Percentiles rank a stretch among this genome's conserved stretches.
These are phyloP conservation scores for Gerris lacustris DNA, from an alignment of 2,888 invertebrate species.

Conservation along the genomic window DNA sequence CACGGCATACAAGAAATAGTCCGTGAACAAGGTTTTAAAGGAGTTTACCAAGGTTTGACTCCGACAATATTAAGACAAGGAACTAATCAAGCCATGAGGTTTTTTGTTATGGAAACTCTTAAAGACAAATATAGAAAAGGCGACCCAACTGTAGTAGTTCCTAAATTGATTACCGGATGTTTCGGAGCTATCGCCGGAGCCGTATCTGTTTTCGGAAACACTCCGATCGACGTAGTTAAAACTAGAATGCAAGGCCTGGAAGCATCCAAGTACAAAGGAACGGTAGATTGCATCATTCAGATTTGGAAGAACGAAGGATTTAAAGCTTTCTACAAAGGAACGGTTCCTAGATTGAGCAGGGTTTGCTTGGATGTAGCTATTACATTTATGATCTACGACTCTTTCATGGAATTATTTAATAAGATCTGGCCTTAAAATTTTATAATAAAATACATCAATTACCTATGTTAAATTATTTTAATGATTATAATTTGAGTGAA, in stretches of 20 bases:
- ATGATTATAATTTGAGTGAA: no score
- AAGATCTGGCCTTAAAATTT: slow-evolving; percentile 55
- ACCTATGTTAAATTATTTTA: no score
- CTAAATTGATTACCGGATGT: slow-evolving; percentile 72
- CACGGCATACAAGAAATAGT: slow-evolving; percentile 84
- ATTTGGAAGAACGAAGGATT: slow-evolving; percentile 91
- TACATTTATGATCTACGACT: slow-evolving; percentile 98
- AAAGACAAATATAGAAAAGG: slow-evolving; percentile 85
- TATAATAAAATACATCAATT: no score
- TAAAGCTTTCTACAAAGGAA: slow-evolving; percentile 95
- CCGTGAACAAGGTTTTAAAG: slow-evolving; percentile 64
- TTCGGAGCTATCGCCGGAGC: slow-evolving; percentile 95
- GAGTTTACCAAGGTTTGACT: slow-evolving; percentile 84
- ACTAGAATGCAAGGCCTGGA: slow-evolving; percentile 84
- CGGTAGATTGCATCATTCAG: slow-evolving; percentile 78
- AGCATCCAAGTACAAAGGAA: slow-evolving; percentile 86
- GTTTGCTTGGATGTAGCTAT: slow-evolving; percentile 97
- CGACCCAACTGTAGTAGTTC: slow-evolving; percentile 69
- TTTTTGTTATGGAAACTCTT: slow-evolving; percentile 91
- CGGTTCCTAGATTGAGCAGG: slow-evolving; percentile 85
- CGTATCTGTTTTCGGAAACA: slow-evolving; percentile 94
- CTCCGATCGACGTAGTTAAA: slow-evolving; percentile 96
- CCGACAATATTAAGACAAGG: slow-evolving; percentile 97
- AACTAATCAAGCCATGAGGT: slow-evolving; percentile 94
- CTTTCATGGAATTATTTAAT: slow-evolving; percentile 93